A percentile compares a stretch with the other conserved stretches of the same genome.
phyloP scores from a whole-genome alignment of 2,888 invertebrate species.

The Drosophila fulvimacula region DNA sequence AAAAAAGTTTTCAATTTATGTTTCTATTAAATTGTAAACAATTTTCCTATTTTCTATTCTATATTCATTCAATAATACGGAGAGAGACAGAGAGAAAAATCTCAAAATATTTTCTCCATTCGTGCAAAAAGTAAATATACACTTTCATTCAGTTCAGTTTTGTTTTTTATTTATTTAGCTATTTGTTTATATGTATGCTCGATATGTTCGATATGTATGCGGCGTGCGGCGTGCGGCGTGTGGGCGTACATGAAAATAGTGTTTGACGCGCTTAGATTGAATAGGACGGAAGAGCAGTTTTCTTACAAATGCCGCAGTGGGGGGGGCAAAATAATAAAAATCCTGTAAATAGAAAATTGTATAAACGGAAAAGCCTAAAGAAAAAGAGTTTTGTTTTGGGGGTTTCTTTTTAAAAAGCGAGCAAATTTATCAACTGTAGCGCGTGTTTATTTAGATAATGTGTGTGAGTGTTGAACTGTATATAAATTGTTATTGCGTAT shows the following conservation, averaged over 20 bases:
- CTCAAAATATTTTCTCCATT: background rate
- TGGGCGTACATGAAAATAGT: conserved; percentile 18
- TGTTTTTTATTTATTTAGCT: background rate
- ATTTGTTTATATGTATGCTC: conserved; percentile 13
- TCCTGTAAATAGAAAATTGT: background rate
- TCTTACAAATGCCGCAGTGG: background rate
- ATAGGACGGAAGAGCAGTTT: background rate
- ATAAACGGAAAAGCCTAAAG: background rate
- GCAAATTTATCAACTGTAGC: conserved; percentile 49
- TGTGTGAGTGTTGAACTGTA: conserved; percentile 12
- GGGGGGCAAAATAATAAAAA: background rate
- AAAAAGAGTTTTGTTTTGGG: background rate
- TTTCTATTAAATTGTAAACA: background rate
- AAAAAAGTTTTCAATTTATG: no score
- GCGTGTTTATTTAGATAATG: conserved; percentile 63
- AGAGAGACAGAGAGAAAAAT: no score
- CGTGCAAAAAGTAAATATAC: background rate
- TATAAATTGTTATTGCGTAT: conserved; percentile 16
- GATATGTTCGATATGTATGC: no score
- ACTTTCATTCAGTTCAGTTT: background rate
- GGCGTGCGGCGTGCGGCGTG: background rate
- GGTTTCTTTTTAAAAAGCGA: background rate
- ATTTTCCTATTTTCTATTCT: background rate
- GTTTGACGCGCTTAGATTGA: background rate
- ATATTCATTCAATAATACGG: background rate